Base-by-base conservation (phyloP, 1,140 invertebrate species). In the Aplysia californica region DNA sequence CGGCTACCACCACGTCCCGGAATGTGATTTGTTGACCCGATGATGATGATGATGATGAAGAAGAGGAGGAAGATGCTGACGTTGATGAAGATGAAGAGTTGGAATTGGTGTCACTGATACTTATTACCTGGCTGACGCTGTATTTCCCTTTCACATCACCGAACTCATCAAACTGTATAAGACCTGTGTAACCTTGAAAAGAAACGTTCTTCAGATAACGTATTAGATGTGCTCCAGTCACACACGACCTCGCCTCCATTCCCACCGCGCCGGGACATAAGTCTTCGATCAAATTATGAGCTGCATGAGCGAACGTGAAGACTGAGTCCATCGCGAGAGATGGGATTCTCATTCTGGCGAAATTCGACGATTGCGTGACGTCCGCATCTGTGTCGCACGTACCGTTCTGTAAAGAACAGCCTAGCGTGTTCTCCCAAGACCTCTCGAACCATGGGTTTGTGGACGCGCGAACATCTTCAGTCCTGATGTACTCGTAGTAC, bases 301-400 rank as follows among this genome's bases (percentile, higher is more conserved):
- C 59, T 3, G 71, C 71, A 44, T 64, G 36, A 18, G 71, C 70
- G 59, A 59, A 72, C 18, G 55, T 41, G 33, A 58, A 58, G 3
- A 72, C 70, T n/a, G 56, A 29, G 38, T 72, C 70, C 5, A 72
- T 36, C 6, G 23, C 29, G 3, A 72, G 29, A 5, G 70, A 59
- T 59, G 56, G 4, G n/a, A 36, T 3, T 4, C 6, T 44, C 18
- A n/a, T 20, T 29, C 4, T 55, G 31, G n/a, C 39, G 10, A 36
- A 35, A 5, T 58, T 31, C 5, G 6, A n/a, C 3, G 33, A 3
- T 15, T 58, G 6, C 5, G 50, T 4, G 26, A 35, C 23, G 26
- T 31, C 50, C 5, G 56, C 33, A 35, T n/a, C 23, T 5, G 2
- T 20, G 20, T 36, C 23, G 35, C 50, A 72, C 2, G 31, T 72